Evolutionary conservation across 2,888 invertebrate species (phyloP).

Genomic region (Phasia obesa): DNA sequence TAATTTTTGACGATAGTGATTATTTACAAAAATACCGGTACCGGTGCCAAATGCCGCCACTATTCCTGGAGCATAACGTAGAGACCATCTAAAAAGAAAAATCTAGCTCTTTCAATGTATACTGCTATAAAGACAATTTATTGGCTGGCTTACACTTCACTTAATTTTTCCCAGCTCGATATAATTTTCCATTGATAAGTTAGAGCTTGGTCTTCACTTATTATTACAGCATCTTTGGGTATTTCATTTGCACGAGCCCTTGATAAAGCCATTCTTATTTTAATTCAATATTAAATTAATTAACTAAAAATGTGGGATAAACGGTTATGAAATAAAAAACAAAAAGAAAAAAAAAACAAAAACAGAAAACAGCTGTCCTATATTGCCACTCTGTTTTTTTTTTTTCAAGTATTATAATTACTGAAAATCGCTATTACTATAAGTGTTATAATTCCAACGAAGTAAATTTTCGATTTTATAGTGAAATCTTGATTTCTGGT

Average conservation of each 20-base stretch:
- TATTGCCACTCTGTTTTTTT: background rate
- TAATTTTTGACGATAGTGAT: slow-evolving; percentile 85
- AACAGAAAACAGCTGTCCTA: slow-evolving; percentile 41
- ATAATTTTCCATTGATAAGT: slow-evolving; percentile 85
- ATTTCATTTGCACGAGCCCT: slow-evolving; percentile 80
- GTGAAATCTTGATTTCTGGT: too few relatives aligned
- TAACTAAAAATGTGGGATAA: background rate
- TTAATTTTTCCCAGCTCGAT: slow-evolving; percentile 84
- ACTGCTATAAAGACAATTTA: background rate
- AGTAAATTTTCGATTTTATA: too few relatives aligned
- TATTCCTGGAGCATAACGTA: slow-evolving; percentile 83
- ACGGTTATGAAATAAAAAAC: slow-evolving; percentile 45
- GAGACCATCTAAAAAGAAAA: slow-evolving; percentile 82
- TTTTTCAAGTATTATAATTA: too few relatives aligned
- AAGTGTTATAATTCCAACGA: too few relatives aligned
- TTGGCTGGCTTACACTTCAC: slow-evolving; percentile 85
- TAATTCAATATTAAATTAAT: slow-evolving; percentile 28
- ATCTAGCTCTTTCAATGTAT: background rate
- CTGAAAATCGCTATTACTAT: background rate
- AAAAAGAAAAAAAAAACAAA: slow-evolving; percentile 31
- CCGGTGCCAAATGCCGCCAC: slow-evolving; percentile 84
- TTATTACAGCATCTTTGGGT: slow-evolving; percentile 85
- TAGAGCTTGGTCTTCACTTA: slow-evolving; percentile 85
- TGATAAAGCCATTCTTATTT: slow-evolving; percentile 84
- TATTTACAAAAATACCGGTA: slow-evolving; percentile 85